Conservation (phyloP, 2,888 invertebrate genomes). For the Odontomyia ornata region DNA sequence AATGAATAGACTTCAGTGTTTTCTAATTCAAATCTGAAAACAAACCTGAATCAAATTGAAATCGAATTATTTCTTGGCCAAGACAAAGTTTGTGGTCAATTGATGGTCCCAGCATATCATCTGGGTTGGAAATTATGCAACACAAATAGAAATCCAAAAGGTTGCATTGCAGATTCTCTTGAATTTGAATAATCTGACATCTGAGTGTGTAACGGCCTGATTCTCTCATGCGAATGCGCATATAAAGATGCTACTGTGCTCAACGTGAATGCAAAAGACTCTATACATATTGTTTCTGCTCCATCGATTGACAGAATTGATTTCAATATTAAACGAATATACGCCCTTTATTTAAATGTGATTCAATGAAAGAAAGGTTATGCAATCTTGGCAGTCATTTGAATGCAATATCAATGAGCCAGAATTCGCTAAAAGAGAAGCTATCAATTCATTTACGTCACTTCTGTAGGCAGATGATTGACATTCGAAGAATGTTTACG, state of each 20-base stretch:
- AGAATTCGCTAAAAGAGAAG: slow-evolving; percentile 8
- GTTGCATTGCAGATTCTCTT: no score
- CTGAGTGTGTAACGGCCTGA: no score
- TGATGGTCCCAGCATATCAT: no score
- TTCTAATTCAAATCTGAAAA: no score
- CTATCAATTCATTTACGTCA: slow-evolving; percentile 45
- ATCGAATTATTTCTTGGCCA: no score
- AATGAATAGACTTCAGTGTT: no score
- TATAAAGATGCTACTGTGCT: neutral
- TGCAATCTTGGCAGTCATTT: slow-evolving; percentile 31
- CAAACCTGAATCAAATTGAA: no score
- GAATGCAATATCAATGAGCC: slow-evolving; percentile 3
- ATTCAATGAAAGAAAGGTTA: slow-evolving; percentile 25
- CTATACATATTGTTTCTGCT: neutral
- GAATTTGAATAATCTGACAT: no score
- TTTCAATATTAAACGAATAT: slow-evolving; percentile 6
- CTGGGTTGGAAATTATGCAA: no score
- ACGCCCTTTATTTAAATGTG: slow-evolving; percentile 8
- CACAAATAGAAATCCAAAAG: no score
- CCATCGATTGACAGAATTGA: slow-evolving; percentile 25
- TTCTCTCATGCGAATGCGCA: no score
- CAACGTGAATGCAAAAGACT: neutral
- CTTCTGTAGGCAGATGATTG: slow-evolving; percentile 40
- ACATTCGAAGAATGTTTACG: slow-evolving; percentile 33
- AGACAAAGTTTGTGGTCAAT: no score